Evolutionary conservation across 2,113 vertebrate genomes (phyloP), one percentile per base, ranked within the genome.

Genomic region (Phoenicopterus ruber): DNA sequence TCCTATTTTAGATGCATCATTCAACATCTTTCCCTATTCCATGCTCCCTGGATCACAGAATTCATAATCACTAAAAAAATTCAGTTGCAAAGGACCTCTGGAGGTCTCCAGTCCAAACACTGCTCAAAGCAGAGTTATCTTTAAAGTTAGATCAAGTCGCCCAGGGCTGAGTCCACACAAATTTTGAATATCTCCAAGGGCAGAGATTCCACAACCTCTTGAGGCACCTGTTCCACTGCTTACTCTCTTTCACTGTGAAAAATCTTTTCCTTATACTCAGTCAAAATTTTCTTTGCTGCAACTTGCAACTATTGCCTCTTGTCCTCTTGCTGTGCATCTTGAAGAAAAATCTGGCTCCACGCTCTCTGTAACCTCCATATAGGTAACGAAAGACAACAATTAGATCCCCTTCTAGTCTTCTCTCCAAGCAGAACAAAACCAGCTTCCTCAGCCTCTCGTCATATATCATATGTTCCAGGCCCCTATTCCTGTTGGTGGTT

Each of bases 291-390:
- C 18, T 80, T 88, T 12, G 5, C 38, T 79, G 16, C 42, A 76
- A 62, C 34, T 91, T 59, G n/a, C 2, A 1, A 28, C 42, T 72
- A 62, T 10, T 76, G 31, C 46, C 17, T 92, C 36, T 76, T 32
- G 16, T 40, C 26, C 3, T 65, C 66, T 34, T 79, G 59, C 10
- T 40, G 17, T 19, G 10, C 20, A 52, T 46, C 40, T 28, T 47
- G 8, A 82, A 67, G 50, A 79, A 71, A 80, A 69, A 73, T 22
- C n/a, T 67, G 44, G 38, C 62, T 83, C 62, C n/a, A 42, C 0
- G 0, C 7, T 28, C 34, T 67, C 31, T 4, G 1, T 58, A 90
- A 61, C 31, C 13, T 71, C 57, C 50, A 80, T 2, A 36, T 1
- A 78, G 50, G 55, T 61, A 54, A 71, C 0, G 0, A 67, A 76